Base-by-base conservation (phyloP, 2,113 vertebrate genomes). In the Indicator maculatus region DNA sequence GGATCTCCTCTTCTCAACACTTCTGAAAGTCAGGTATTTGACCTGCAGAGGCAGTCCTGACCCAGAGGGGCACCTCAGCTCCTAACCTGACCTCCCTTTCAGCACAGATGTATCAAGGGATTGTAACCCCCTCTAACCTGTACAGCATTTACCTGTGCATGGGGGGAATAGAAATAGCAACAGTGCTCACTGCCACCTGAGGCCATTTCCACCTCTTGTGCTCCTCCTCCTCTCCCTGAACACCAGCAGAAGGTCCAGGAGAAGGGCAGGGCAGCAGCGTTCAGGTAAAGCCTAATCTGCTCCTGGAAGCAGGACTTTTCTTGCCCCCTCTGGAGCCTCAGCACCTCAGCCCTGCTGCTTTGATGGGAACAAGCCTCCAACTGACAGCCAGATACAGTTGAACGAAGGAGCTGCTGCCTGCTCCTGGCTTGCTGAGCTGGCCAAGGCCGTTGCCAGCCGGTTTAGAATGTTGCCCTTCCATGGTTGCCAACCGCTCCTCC, bases 131-230 rank as follows among this genome's bases (percentile, higher is more conserved):
- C 91, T 64, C 16, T 94, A 93, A 92, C 83, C 89, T 82, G 64
- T 90, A 87, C 65, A 95, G 93, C 88, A 96, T 95, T 97, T 97
- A 98, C 97, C 97, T 98, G 97, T 89, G 95, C 53, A 27, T 95
- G 94, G 64, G 95, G 95, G 82, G 95, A 97, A 97, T 93, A 93
- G 86, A 90, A 92, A 30, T 6, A 5, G 31, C 12, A 63, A 16
- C 3, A 6, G 26, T 2, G 2, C 16, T 44, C 73, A 21, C 12
- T 78, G 14, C 12, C 58, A 36, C 2, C 31, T 73, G 44, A 0
- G 0, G 14, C n/a, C 56, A 87, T 78, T 21, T 38, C 36, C 16
- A 21, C 56, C 36, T 45, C 31, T 21, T 31, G 5, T 26, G 21
- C 28, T 69, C 24, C 45, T 70, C 9, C 24, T 71, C 44, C 16